A percentile compares a stretch with the other conserved stretches of the same genome.
Conservation (phyloP, 2,113 vertebrate genomes). For the Passerina amoena region DNA sequence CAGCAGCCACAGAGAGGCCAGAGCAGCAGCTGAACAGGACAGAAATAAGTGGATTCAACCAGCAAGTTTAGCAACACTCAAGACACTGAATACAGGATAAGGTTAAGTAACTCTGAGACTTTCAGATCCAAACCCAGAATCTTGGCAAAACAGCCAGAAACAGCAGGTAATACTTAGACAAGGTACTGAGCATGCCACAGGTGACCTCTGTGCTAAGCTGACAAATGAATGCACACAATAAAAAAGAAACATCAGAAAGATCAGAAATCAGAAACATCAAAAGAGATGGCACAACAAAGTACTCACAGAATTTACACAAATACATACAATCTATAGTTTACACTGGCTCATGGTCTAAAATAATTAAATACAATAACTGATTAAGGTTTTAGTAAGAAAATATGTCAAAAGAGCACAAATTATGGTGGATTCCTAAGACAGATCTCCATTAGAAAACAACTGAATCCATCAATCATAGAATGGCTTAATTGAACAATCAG, state of each 20-base stretch:
- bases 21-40: not conserved
- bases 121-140: not conserved
- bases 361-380: not conserved
- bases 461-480: not conserved
- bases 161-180: not conserved
- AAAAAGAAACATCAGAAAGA: not conserved
- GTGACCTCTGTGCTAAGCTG: not conserved
- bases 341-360: not conserved
- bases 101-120: not conserved
- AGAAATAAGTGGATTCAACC: not conserved
- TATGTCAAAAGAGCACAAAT: not conserved
- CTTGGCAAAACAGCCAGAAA: not conserved
- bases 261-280: not conserved
- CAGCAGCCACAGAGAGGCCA: fast-evolving
- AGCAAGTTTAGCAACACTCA: not conserved
- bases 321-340: not conserved
- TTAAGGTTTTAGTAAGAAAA: not conserved
- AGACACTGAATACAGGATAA: not conserved
- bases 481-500: not conserved
- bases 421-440: not conserved
- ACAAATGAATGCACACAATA: not conserved
- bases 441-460: not conserved
- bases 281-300: not conserved
- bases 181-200: not conserved
- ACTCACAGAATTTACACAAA: not conserved